Percentiles rank a stretch among this genome's conserved stretches.
Evolutionary conservation across 2,113 vertebrate genomes (phyloP).

Genomic region (Channa argus): DNA sequence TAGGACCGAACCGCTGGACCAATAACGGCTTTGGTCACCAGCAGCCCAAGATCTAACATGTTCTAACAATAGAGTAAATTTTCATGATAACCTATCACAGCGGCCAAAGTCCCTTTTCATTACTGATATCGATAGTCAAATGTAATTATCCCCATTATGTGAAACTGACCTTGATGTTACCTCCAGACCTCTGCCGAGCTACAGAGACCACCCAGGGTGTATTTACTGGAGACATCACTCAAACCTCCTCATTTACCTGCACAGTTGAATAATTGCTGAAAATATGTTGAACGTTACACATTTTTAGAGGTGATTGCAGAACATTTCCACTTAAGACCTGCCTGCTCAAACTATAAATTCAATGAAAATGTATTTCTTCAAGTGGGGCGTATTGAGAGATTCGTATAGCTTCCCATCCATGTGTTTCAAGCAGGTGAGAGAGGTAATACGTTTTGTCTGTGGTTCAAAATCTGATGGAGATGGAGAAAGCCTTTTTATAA

Average conservation of each 20-base stretch:
- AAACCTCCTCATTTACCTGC: slow-evolving; percentile 32
- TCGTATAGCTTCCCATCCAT: slow-evolving; percentile 34
- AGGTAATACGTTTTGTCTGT: slow-evolving; percentile 74
- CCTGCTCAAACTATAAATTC: slow-evolving; percentile 22
- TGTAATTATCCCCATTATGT: slow-evolving; percentile 30
- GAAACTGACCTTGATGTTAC: slow-evolving; percentile 59
- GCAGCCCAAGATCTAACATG: slow-evolving; percentile 43
- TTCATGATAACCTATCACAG: background rate
- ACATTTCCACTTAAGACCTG: slow-evolving; percentile 46
- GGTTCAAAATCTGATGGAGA: slow-evolving; percentile 74
- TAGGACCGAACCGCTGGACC: slow-evolving; percentile 16
- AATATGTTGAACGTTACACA: slow-evolving; percentile 39
- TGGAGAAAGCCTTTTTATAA: slow-evolving; percentile 73
- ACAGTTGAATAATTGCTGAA: slow-evolving; percentile 25
- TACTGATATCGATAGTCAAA: background rate
- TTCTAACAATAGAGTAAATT: slow-evolving; percentile 24
- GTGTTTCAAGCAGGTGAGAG: slow-evolving; percentile 59
- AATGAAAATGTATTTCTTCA: slow-evolving; percentile 17
- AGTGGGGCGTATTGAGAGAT: slow-evolving; percentile 48
- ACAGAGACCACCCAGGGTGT: slow-evolving; percentile 25
- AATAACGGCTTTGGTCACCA: slow-evolving; percentile 36
- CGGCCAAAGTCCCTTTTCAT: background rate
- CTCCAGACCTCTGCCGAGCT: slow-evolving; percentile 38
- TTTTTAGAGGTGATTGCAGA: slow-evolving; percentile 42
- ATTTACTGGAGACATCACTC: slow-evolving; percentile 18